phyloP scores from a whole-genome alignment of 2,113 vertebrate species.

The Planiliza haematocheilus region DNA sequence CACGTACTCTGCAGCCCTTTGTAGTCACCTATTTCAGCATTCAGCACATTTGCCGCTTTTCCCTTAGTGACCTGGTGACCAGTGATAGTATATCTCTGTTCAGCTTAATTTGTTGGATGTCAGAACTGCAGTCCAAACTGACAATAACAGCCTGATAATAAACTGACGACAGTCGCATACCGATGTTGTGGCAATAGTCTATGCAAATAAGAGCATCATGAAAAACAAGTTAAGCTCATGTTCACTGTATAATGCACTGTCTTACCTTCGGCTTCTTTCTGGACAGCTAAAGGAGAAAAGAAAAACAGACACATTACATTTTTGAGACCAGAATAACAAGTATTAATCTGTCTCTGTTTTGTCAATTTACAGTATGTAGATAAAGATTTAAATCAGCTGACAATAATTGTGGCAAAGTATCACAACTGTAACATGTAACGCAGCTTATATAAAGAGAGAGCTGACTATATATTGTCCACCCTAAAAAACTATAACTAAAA shows the following conservation, averaged over 20 bases:
- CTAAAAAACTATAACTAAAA: too few relatives aligned
- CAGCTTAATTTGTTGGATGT: constrained; percentile 77
- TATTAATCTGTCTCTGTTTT: constrained; percentile 5
- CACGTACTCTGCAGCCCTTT: constrained; percentile 62
- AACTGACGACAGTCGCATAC: constrained; percentile 56
- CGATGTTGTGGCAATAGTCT: constrained; percentile 50
- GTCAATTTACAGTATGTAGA: background rate
- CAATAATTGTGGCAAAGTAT: background rate
- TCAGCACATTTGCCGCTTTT: constrained; percentile 57
- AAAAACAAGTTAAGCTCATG: constrained; percentile 49
- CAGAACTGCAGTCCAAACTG: constrained; percentile 86
- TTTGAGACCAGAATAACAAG: constrained; percentile 13
- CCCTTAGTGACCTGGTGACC: constrained; percentile 65
- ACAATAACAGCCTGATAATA: constrained; percentile 76
- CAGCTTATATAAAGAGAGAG: background rate
- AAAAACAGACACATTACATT: constrained; percentile 63
- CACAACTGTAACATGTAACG: background rate
- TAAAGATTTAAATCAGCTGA: background rate
- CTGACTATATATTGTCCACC: too few relatives aligned
- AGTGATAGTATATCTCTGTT: constrained; percentile 61
- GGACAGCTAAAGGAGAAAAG: constrained; percentile 75
- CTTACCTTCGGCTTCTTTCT: constrained; percentile 86
- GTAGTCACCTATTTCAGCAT: constrained; percentile 67
- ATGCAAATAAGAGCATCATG: constrained; percentile 54
- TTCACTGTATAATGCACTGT: constrained; percentile 55